Evolutionary conservation across 2,113 vertebrate genomes (phyloP), one percentile per base, ranked within the genome.

Genomic region (Sialia sialis): DNA sequence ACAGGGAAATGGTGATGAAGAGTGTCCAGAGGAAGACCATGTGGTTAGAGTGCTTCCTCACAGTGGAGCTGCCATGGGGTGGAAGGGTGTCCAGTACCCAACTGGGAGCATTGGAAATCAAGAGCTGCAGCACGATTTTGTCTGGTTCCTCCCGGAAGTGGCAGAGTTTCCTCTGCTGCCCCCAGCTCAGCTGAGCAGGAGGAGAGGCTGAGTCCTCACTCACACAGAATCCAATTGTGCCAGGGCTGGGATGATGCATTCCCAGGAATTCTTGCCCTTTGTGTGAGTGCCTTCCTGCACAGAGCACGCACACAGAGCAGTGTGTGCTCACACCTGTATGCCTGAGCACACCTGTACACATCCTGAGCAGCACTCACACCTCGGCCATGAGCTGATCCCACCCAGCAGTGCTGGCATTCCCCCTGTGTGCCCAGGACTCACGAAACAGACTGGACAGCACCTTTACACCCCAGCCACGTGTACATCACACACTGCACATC

Each of bases 331-430:
- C 55, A 27, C 17, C 43, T 23, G 5, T 2, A 36, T 4, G 36
- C 39, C 7, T 5, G 0, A 7, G 60, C 21, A 48, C 32, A 3
- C 3, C 44, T 11, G 18, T 10, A 6, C 25, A 2, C 0, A 0
- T 11, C 8, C 49, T 15, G 66, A 63, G 59, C 20, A 14, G 26
- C 10, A 12, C 29, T 51, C 22, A 0, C 44, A n/a, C 16, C 48
- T 3, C 2, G 43, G 3, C 51, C 6, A 0, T 3, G 19, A 44
- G 68, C 83, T 56, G 56, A 27, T 76, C 41, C 59, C 55, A 29
- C 44, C 34, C 39, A 18, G 4, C 0, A 3, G 60, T 13, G 62
- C 2, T 5, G 3, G 46, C 34, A 5, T 2, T n/a, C 10, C 58
- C 43, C 18, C 1, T 6, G 12, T 5, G 5, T 16, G 26, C 51